Conservation (phyloP, 2,888 invertebrate genomes). For the Acanthopleura granulata region DNA sequence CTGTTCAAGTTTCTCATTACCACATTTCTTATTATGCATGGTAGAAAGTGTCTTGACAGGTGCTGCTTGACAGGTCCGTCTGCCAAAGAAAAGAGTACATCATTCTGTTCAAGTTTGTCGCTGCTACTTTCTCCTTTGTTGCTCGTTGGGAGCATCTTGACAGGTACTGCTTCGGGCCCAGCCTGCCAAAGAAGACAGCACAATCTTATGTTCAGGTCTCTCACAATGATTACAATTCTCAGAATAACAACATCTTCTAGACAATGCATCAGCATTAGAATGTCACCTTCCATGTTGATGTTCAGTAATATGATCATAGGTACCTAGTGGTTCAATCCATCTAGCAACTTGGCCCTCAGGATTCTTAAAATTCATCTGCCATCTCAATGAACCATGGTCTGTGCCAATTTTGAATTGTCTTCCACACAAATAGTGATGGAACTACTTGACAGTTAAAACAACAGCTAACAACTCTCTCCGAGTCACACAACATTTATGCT, state of each 20-base stretch:
- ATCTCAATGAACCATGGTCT: constrained; percentile 27
- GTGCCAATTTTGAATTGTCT: no score
- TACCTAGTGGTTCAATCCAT: constrained; percentile 29
- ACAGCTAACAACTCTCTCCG: background rate
- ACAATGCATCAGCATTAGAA: constrained; percentile 32
- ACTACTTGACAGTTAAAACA: background rate
- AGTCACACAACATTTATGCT: background rate
- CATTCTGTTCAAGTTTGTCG: background rate
- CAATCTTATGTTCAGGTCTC: background rate
- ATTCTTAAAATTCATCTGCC: constrained; percentile 22
- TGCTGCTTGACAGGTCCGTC: no score
- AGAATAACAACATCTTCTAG: constrained; percentile 22
- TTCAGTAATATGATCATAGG: constrained; percentile 26
- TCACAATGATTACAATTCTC: background rate
- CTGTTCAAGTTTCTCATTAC: no score
- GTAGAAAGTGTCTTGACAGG: no score
- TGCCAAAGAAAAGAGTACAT: no score
- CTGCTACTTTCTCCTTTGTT: background rate
- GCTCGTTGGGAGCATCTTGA: no score
- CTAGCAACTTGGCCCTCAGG: constrained; percentile 32
- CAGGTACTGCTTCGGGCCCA: no score
- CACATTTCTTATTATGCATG: no score
- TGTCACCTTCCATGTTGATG: constrained; percentile 27
- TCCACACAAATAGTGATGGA: no score
- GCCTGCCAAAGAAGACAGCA: no score